Evolutionary conservation across 2,113 vertebrate species (phyloP), one percentile per base, ranked within the genome.

Genomic region (Camelus dromedarius): DNA sequence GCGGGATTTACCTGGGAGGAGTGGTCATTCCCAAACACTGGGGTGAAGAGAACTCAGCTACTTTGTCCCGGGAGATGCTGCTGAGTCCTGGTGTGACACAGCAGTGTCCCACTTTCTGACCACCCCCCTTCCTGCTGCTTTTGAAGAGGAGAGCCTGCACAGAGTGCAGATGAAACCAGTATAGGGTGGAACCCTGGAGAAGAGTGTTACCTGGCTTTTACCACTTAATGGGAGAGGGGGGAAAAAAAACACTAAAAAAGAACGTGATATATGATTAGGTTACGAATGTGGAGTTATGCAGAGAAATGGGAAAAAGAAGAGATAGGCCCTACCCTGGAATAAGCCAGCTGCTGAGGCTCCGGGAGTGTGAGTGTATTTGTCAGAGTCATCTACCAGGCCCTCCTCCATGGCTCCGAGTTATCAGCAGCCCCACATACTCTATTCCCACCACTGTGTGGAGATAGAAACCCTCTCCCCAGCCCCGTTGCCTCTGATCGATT

Each of bases 1-100:
- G 1, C 30, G 30, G 24, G 42, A 1, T 2, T 48, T 11, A 22
- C 15, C 28, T 3, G 11, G 56, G 19, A 64, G 54, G 1, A 8
- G 11, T 8, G 28, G 70, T 50, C 8, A 18, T 58, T 54, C 66
- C 77, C 52, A 62, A 26, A 79, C 14, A 35, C 50, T 1, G 2
- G 46, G 2, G 13, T 70, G 30, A 15, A 2, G 3, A 20, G 42
- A 28, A 20, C 48, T 60, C 87, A 42, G 26, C 10, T 91, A 1
- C 13, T 19, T 66, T 2, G 1, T 19, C 10, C 13, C 16, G 72
- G 24, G 11, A 84, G 72, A 6, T 50, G 30, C 22, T 64, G 46
- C 54, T 79, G 24, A 70, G 7, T 54, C 62, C 35, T 30, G 28
- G 38, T 30, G 12, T 30, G 20, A 88, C 8, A 19, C 32, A 19